These are phyloP conservation scores for Lytechinus pictus DNA, from an alignment of 35 echinoderm and acorn worm species.

Conservation along the genomic window DNA sequence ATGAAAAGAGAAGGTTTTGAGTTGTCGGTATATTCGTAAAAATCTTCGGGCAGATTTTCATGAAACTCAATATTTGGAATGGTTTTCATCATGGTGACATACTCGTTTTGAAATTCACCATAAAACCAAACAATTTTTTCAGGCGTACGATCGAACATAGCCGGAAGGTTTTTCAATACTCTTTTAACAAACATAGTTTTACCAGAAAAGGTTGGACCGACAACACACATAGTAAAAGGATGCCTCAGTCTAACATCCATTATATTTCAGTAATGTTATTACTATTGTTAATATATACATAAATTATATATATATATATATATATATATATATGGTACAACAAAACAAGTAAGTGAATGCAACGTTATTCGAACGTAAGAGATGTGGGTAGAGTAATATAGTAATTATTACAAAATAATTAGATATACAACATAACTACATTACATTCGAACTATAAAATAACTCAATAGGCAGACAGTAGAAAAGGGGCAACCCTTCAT, in stretches of 20 bases:
- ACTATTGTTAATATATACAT: too few species aligned
- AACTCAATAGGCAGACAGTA: too few species aligned
- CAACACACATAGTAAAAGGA: conserved; percentile 61
- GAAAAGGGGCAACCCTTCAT: too few species aligned
- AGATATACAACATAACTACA: background rate
- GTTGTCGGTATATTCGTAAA: conserved; percentile 50
- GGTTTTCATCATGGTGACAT: conserved; percentile 22
- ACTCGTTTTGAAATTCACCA: conserved; percentile 43
- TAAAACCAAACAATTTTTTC: too few species aligned
- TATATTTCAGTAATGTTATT: background rate
- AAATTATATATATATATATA: too few species aligned
- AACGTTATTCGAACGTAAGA: background rate
- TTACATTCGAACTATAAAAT: too few species aligned
- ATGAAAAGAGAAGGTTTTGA: conserved; percentile 57
- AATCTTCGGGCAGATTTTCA: conserved; percentile 57
- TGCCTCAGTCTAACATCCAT: conserved; percentile 58
- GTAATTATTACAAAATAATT: too few species aligned
- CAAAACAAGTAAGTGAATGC: background rate
- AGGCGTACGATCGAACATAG: conserved; percentile 42
- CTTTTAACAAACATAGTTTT: conserved; percentile 57
- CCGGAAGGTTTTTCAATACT: background rate
- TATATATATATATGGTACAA: background rate
- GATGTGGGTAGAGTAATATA: background rate
- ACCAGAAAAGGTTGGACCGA: conserved; percentile 57
- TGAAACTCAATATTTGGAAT: conserved; percentile 67